Evolutionary conservation across 92 coral and sea anemone species (phyloP).

Genomic region (Desmophyllum pertusum): DNA sequence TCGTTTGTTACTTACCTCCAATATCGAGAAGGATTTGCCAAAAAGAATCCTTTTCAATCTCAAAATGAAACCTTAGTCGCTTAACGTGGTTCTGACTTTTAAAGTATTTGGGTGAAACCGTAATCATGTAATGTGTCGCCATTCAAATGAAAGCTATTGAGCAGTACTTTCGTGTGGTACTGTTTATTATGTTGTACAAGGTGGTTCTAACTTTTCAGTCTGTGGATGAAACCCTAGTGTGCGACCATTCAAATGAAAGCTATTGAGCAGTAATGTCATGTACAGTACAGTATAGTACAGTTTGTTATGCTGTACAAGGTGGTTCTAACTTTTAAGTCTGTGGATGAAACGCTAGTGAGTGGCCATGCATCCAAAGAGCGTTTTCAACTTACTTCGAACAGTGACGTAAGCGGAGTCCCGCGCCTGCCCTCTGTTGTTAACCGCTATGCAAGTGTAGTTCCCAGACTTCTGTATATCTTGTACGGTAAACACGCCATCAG

Average conservation of each 20-base stretch:
- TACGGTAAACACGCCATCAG: conserved; percentile 56
- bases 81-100: too few species aligned
- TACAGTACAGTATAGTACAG: not conserved
- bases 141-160: not conserved
- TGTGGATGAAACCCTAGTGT: not conserved
- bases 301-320: too few species aligned
- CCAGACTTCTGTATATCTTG: conserved; percentile 71
- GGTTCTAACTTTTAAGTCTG: too few species aligned
- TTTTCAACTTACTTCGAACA: conserved; percentile 70
- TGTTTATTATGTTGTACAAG: not conserved
- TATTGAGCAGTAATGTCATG: not conserved
- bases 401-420: conserved; percentile 75
- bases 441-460: conserved; percentile 80
- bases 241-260: not conserved
- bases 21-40: not conserved
- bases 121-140: not conserved
- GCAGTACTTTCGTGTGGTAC: not conserved
- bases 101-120: too few species aligned
- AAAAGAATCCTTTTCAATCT: not conserved
- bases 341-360: too few species aligned
- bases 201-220: not conserved
- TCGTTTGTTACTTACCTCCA: not conserved
- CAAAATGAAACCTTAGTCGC: too few species aligned
- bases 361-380: too few species aligned
- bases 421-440: conserved; percentile 58